These are phyloP conservation scores for Triops cancriformis DNA, from an alignment of 1,140 invertebrate species.

Conservation along the genomic window DNA sequence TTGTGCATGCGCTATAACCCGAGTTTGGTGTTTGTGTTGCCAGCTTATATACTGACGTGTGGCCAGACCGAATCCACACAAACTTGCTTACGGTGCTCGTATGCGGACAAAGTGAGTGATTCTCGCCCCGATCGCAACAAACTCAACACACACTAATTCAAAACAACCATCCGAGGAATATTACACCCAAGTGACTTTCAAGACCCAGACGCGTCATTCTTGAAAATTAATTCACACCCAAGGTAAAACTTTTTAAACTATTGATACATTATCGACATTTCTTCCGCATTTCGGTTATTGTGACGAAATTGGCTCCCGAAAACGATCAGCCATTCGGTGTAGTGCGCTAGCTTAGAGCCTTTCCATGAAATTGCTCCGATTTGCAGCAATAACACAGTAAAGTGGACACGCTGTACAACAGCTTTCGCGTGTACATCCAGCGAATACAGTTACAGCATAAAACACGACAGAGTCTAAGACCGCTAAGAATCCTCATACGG, in stretches of 20 bases:
- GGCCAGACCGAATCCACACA: background rate
- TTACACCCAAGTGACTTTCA: no score
- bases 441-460: background rate
- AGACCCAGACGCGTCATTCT: no score
- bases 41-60: constrained; percentile 13
- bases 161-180: no score
- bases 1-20: constrained; percentile 4
- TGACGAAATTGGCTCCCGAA: no score
- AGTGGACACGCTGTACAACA: background rate
- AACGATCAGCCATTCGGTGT: no score
- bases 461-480: background rate
- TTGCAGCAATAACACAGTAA: background rate
- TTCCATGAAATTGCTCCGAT: no score
- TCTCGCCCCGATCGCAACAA: background rate
- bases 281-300: no score
- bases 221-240: no score
- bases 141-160: background rate
- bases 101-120: background rate
- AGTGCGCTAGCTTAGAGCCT: no score
- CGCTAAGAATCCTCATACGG: background rate
- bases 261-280: no score
- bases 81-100: constrained; percentile 12
- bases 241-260: no score
- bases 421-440: background rate
- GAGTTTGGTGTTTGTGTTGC: background rate